These are phyloP conservation scores for Ormyrus rosae DNA, from an alignment of 2,888 invertebrate genomes.

Conservation along the genomic window DNA sequence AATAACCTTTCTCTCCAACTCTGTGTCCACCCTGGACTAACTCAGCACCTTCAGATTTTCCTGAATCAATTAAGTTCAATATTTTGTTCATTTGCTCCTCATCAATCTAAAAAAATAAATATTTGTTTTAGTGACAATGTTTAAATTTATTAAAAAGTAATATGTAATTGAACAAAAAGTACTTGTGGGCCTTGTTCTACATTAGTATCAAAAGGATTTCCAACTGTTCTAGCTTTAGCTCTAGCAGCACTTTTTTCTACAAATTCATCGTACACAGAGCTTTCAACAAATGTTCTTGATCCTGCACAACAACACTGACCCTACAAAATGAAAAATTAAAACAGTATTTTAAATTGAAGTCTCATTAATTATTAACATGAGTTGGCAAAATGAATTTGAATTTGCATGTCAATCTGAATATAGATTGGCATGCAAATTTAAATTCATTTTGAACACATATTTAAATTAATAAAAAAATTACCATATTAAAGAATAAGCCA, in stretches of 20 bases:
- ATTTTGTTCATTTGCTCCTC: slow-evolving; percentile 90
- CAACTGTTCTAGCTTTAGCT: slow-evolving; percentile 84
- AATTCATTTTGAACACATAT: too few species aligned
- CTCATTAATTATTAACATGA: slow-evolving; percentile 1
- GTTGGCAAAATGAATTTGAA: background rate
- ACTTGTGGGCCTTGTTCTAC: slow-evolving; percentile 95
- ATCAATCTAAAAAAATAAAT: slow-evolving; percentile 80
- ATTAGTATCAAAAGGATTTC: slow-evolving; percentile 89
- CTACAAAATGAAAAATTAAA: slow-evolving; percentile 62
- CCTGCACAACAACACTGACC: slow-evolving; percentile 97
- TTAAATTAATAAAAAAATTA: slow-evolving; percentile 61
- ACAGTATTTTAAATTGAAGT: background rate
- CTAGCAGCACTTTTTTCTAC: slow-evolving; percentile 78
- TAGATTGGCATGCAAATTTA: too few species aligned
- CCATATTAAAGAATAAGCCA: slow-evolving; percentile 94
- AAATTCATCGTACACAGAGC: slow-evolving; percentile 94
- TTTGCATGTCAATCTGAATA: too few species aligned
- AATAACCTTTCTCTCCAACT: slow-evolving; percentile 86
- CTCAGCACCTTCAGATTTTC: slow-evolving; percentile 90
- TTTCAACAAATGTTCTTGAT: slow-evolving; percentile 92
- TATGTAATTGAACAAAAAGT: slow-evolving; percentile 44
- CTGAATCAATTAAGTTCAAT: slow-evolving; percentile 85
- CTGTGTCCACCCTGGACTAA: slow-evolving; percentile 86
- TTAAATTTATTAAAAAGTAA: background rate
- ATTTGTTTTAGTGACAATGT: slow-evolving; percentile 19